Conservation (phyloP, 2,113 vertebrate species). For the Daubentonia madagascariensis region DNA sequence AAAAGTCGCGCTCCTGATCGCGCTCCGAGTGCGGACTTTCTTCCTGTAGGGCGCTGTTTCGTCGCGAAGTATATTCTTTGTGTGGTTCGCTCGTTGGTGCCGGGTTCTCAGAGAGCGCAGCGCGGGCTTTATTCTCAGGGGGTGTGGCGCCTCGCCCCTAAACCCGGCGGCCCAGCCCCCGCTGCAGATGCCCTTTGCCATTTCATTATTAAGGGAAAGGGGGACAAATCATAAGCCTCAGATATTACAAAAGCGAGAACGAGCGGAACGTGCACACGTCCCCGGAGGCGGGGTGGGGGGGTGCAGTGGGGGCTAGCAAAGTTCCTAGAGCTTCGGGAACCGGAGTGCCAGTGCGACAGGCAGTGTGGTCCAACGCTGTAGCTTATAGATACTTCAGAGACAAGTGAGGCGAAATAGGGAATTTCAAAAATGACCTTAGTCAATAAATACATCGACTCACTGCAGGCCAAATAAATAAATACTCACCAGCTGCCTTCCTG, state of each 20-base stretch:
- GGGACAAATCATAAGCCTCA: background rate
- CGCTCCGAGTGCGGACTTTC: slow-evolving; percentile 18
- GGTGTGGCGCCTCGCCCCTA: slow-evolving; percentile 56
- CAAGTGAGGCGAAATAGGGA: background rate
- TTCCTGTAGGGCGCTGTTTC: background rate
- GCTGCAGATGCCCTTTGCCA: background rate
- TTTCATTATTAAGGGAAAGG: background rate
- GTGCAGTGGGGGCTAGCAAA: background rate
- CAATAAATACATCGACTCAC: background rate
- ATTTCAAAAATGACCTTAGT: background rate
- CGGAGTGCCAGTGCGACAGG: background rate
- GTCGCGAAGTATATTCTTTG: slow-evolving; percentile 26
- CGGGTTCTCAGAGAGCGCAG: background rate
- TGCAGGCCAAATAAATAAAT: background rate
- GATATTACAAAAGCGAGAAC: slow-evolving; percentile 28
- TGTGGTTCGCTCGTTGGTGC: slow-evolving; percentile 1
- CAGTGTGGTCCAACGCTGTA: background rate
- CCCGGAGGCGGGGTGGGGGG: background rate
- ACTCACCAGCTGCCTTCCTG: slow-evolving; percentile 31
- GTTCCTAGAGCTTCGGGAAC: slow-evolving; percentile 12
- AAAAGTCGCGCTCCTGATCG: slow-evolving; percentile 51
- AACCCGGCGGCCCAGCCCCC: background rate
- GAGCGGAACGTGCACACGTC: background rate
- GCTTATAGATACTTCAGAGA: background rate
- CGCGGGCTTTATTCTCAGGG: slow-evolving; percentile 61